Conservation (phyloP, 2,888 invertebrate genomes). For the Glyphotaelius pellucidus region DNA sequence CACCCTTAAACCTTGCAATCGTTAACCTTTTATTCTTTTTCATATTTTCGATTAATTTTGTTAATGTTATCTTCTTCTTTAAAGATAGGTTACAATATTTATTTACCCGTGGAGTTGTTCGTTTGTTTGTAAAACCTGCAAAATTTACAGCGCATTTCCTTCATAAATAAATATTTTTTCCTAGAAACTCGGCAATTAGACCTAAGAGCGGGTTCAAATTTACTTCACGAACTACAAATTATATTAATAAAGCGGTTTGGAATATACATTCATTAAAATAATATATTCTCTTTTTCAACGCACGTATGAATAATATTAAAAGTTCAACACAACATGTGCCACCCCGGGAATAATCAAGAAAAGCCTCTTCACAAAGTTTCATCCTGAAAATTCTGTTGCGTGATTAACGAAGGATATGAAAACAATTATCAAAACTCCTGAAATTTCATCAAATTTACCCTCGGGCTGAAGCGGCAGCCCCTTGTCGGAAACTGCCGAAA, state of each 20-base stretch:
- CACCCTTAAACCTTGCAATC: too few species aligned
- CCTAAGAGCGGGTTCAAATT: neutral
- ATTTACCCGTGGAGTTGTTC: neutral
- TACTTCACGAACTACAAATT: neutral
- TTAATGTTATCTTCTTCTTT: too few species aligned
- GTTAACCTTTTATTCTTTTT: too few species aligned
- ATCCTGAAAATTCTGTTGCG: slow-evolving; percentile 15
- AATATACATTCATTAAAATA: neutral
- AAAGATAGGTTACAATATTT: too few species aligned
- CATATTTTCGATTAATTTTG: too few species aligned
- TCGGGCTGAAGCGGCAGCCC: neutral
- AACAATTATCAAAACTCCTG: slow-evolving; percentile 35
- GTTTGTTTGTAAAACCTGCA: neutral
- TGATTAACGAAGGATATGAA: slow-evolving; percentile 36
- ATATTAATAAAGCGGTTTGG: neutral
- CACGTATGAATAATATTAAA: slow-evolving; percentile 24
- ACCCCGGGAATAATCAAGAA: neutral
- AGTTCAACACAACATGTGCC: neutral
- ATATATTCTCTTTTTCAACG: neutral
- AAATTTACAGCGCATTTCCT: neutral
- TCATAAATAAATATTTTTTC: neutral
- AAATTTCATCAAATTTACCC: slow-evolving; percentile 34
- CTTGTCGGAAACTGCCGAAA: neutral
- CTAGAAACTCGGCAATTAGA: neutral
- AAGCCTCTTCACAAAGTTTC: slow-evolving; percentile 12